Percentiles rank a stretch among this genome's conserved stretches.
Evolutionary conservation across 1,140 invertebrate genomes (phyloP).

Genomic region (Coptotermes formosanus): DNA sequence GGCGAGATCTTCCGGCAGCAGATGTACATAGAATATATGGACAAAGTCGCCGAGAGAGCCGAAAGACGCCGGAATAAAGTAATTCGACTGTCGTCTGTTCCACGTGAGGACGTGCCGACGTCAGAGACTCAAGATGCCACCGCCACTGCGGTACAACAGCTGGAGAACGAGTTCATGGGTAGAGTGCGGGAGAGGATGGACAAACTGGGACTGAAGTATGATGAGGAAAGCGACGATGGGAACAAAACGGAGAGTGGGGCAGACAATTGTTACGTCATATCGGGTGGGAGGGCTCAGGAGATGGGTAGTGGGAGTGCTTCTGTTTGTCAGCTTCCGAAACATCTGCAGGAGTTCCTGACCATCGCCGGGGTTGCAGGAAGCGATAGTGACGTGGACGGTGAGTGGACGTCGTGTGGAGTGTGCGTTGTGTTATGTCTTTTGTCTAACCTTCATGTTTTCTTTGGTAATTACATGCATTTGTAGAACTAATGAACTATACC

Average conservation of each 20-base stretch:
- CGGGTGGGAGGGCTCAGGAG: neutral
- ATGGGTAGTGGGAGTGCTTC: neutral
- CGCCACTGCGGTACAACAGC: conserved; percentile 44
- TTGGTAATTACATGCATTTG: neutral
- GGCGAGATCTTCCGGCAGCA: conserved; percentile 68
- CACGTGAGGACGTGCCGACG: conserved; percentile 39
- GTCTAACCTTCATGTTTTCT: neutral
- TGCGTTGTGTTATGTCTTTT: conserved; percentile 20
- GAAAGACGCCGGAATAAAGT: conserved; percentile 74
- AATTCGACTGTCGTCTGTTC: conserved; percentile 61
- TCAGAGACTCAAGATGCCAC: conserved; percentile 34
- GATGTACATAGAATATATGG: conserved; percentile 81
- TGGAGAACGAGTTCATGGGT: conserved; percentile 71
- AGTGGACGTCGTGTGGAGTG: conserved; percentile 15
- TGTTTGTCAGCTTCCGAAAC: conserved; percentile 60
- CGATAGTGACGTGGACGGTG: conserved; percentile 27
- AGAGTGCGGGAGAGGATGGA: conserved; percentile 51
- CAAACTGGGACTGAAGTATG: conserved; percentile 59
- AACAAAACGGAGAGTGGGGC: conserved; percentile 38
- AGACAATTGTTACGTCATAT: conserved; percentile 32
- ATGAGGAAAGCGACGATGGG: conserved; percentile 53
- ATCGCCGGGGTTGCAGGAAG: neutral
- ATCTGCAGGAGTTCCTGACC: conserved; percentile 69
- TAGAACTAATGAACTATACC: neutral
- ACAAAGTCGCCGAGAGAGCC: conserved; percentile 73